Conservation (phyloP, 2,113 vertebrate genomes). For the Nibea albiflora region DNA sequence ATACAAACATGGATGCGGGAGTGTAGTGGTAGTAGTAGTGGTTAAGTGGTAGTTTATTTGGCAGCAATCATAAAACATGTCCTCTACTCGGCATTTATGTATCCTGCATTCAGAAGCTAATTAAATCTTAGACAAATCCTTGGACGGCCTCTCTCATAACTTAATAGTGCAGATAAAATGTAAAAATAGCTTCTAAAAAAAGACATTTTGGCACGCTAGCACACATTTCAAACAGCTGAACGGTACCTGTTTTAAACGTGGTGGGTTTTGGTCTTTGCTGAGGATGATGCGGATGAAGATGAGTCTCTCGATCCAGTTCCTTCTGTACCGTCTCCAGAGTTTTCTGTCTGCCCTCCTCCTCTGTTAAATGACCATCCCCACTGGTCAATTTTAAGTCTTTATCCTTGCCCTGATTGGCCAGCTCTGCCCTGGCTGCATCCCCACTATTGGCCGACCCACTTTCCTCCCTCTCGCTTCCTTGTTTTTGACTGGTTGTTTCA, state of each 20-base stretch:
- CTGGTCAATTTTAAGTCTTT: slow-evolving; percentile 58
- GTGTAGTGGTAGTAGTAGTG: neutral
- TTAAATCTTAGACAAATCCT: neutral
- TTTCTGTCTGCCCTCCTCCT: slow-evolving; percentile 68
- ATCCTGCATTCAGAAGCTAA: too few species aligned
- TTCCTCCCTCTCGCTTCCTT: slow-evolving; percentile 49
- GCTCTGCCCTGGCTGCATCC: slow-evolving; percentile 31
- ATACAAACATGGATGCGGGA: neutral
- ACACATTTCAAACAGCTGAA: neutral
- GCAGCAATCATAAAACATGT: neutral
- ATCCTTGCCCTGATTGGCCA: slow-evolving; percentile 43
- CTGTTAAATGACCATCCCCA: slow-evolving; percentile 48
- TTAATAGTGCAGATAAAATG: neutral
- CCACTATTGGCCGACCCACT: slow-evolving; percentile 55
- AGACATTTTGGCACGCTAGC: neutral
- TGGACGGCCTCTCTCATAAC: neutral
- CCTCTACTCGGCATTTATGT: neutral
- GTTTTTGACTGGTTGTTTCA: slow-evolving; percentile 41
- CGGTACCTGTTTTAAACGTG: slow-evolving; percentile 72
- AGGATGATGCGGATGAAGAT: slow-evolving; percentile 62
- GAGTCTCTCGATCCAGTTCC: slow-evolving; percentile 53
- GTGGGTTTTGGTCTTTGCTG: slow-evolving; percentile 73
- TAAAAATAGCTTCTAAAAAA: neutral
- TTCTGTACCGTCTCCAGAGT: slow-evolving; percentile 68
- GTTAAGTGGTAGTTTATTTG: neutral